These are phyloP conservation scores for Pogonognathellus flavescens DNA, from an alignment of 1,140 invertebrate genomes.

Conservation along the genomic window DNA sequence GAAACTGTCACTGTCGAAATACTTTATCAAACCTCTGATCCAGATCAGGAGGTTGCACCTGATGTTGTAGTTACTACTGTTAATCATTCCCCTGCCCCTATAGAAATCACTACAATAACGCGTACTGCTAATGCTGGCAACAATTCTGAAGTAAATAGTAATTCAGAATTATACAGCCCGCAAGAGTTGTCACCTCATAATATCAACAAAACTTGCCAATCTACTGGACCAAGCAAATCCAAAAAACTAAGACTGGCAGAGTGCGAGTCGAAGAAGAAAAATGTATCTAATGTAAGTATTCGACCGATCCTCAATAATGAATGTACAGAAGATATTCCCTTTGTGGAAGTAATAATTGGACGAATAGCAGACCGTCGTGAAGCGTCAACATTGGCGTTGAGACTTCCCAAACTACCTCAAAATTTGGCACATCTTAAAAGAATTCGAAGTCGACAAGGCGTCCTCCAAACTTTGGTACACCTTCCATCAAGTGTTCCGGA, in stretches of 20 bases:
- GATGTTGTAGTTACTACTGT: slow-evolving; percentile 24
- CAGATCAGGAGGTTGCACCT: slow-evolving; percentile 14
- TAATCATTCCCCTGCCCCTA: not conserved
- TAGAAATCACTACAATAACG: slow-evolving; percentile 18
- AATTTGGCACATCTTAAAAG: slow-evolving; percentile 81
- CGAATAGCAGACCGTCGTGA: slow-evolving; percentile 75
- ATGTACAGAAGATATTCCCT: slow-evolving; percentile 71
- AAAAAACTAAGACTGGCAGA: slow-evolving; percentile 12
- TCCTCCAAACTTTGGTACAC: slow-evolving; percentile 76
- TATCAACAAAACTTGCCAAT: not conserved
- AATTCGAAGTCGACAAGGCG: slow-evolving; percentile 72
- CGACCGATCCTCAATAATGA: slow-evolving; percentile 72
- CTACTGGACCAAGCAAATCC: not conserved
- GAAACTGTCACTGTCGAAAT: slow-evolving; percentile 42
- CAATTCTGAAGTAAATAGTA: not conserved
- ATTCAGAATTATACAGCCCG: too few relatives aligned
- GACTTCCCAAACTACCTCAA: slow-evolving; percentile 73
- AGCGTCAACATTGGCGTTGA: slow-evolving; percentile 76
- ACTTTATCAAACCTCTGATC: slow-evolving; percentile 8
- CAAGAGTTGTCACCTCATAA: not conserved
- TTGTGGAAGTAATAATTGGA: slow-evolving; percentile 75
- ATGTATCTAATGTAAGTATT: slow-evolving; percentile 19
- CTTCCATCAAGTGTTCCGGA: slow-evolving; percentile 44
- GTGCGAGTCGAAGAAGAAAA: slow-evolving; percentile 6
- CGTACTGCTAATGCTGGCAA: not conserved